Evolutionary conservation across 2,113 vertebrate species (phyloP), one percentile per base, ranked within the genome.

Genomic region (Semnornis frantzii): DNA sequence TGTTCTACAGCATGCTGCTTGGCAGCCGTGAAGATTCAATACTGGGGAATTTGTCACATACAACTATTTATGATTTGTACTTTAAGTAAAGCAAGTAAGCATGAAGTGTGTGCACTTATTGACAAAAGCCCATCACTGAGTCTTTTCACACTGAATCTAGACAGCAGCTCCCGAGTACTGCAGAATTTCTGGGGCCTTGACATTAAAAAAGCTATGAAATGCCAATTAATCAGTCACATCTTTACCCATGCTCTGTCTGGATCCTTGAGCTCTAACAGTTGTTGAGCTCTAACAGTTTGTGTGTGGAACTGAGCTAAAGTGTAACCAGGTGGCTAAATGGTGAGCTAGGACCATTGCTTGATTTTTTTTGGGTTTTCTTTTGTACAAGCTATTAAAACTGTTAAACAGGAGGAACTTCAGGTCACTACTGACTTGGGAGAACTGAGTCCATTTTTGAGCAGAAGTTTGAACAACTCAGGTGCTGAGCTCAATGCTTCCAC

Each of bases 11-110:
- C 87, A 69, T 71, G 82, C 92, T 94, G 76, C 84, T 92, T 96
- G 96, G 93, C 91, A 95, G 93, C 92, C 14, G 15, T 96, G 91
- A 94, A 96, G 66, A 88, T 92, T 96, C 95, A 92, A 60, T 93
- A 87, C 71, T 46, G 60, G 80, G 80, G 74, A 94, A 92, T 93
- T 97, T 92, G 94, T 97, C 88, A 94, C 92, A 92, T 90, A 87
- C 79, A 82, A 85, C 72, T 95, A 74, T 91, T 94, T 91, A 88
- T 94, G 95, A 91, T 95, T 96, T 94, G 81, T 89, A 83, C 88
- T 95, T 85, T 84, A 89, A 74, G 88, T 92, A 92, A 94, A 95
- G 91, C 95, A 83, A 95, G 73, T 90, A 82, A 92, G 84, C 70
- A 84, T 79, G 72, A 93, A 80, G 59, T 54, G 37, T 79, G 12